phyloP scores from a whole-genome alignment of 2,888 invertebrate species.

The Lasioglossum pauxillum region DNA sequence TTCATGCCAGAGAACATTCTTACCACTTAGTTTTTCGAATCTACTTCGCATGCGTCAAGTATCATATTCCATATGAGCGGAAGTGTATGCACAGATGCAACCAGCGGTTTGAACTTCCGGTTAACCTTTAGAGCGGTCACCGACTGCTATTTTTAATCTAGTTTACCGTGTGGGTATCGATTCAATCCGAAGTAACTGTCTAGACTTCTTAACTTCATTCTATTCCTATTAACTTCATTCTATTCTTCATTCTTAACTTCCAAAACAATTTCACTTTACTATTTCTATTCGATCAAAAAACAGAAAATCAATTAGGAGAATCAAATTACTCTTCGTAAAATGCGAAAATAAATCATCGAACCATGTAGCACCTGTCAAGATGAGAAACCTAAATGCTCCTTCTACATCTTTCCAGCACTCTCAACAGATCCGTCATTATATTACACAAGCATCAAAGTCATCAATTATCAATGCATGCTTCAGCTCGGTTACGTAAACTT shows the following conservation, averaged over 20 bases:
- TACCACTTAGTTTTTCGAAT: neutral
- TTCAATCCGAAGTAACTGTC: neutral
- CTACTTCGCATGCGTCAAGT: neutral
- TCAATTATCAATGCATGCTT: neutral
- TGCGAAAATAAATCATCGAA: neutral
- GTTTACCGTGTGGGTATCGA: neutral
- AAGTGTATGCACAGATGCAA: conserved; percentile 5
- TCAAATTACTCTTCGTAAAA: neutral
- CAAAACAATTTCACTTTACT: neutral
- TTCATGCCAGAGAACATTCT: neutral
- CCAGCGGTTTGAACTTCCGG: neutral
- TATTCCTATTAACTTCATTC: neutral
- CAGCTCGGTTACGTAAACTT: neutral
- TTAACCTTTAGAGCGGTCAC: neutral
- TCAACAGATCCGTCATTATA: neutral
- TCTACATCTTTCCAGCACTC: neutral
- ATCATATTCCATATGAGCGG: neutral
- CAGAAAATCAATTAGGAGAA: neutral
- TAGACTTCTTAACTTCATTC: neutral
- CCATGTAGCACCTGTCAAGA: neutral
- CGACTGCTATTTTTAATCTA: neutral
- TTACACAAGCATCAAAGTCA: neutral
- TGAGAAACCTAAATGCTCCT: neutral
- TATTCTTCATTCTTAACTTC: too few species aligned
- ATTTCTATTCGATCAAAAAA: neutral